phyloP scores from a whole-genome alignment of 2,113 vertebrate genomes.

The Callocephalon fimbriatum region DNA sequence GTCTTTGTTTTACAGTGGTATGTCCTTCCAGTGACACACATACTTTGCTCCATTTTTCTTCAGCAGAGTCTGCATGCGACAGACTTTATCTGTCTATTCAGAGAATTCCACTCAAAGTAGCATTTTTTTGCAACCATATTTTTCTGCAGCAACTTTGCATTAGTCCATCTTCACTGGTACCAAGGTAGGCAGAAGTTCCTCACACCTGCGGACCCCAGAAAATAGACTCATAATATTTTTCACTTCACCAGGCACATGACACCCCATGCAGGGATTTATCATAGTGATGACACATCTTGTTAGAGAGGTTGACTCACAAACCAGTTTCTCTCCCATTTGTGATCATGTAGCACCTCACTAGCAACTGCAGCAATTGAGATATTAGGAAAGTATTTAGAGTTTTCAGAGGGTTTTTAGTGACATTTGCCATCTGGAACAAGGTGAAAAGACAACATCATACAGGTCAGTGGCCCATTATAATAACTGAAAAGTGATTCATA shows the following conservation, averaged over 20 bases:
- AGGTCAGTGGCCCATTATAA: background rate
- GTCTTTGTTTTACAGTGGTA: background rate
- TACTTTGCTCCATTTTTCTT: background rate
- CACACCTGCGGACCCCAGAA: background rate
- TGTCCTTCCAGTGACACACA: background rate
- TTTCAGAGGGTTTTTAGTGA: background rate
- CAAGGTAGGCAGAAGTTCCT: background rate
- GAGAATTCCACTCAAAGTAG: background rate
- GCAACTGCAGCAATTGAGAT: background rate
- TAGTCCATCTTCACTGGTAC: background rate
- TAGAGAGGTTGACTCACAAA: background rate
- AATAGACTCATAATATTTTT: conserved; percentile 26
- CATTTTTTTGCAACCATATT: background rate
- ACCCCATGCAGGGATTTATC: background rate
- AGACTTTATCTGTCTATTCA: background rate
- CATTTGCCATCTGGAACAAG: background rate
- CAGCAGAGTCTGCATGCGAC: background rate
- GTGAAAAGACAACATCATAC: background rate
- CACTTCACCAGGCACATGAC: background rate
- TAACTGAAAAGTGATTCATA: background rate
- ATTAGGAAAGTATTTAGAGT: background rate
- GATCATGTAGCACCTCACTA: background rate
- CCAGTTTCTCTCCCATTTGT: background rate
- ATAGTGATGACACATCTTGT: background rate
- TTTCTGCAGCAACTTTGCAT: background rate